Conservation (phyloP, 2,113 vertebrate species). For the Myocastor coypus region DNA sequence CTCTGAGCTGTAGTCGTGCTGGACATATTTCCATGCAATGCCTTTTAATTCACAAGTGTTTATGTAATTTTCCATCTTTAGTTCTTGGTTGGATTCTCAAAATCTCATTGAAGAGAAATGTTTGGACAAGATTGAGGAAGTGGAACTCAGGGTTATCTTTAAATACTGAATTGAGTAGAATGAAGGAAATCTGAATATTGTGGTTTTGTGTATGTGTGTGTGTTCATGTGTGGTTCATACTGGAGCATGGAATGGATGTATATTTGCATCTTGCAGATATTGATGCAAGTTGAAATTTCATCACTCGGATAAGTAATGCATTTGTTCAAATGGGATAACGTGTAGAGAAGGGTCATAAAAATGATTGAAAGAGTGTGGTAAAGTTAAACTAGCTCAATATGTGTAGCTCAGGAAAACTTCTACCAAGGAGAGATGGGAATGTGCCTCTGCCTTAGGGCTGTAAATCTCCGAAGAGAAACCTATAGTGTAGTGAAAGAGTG, state of each 20-base stretch:
- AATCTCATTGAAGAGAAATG: not conserved
- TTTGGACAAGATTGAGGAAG: not conserved
- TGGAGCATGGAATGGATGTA: not conserved
- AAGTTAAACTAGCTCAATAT: constrained; percentile 33
- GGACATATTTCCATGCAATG: not conserved
- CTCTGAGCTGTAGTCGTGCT: not conserved
- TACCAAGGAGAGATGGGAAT: not conserved
- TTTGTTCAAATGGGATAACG: constrained; percentile 20
- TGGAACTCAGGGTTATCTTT: constrained; percentile 7
- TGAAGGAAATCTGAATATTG: constrained; percentile 26
- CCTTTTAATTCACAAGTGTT: constrained; percentile 31
- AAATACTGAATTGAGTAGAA: constrained; percentile 29
- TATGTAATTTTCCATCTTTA: not conserved
- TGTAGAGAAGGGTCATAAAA: not conserved
- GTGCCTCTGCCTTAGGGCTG: constrained; percentile 17
- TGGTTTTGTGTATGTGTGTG: not conserved
- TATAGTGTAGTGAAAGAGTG: not conserved
- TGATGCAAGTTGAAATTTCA: constrained; percentile 17
- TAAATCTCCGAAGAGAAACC: constrained; percentile 38
- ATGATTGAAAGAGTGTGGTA: not conserved
- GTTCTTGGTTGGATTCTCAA: not conserved
- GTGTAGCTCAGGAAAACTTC: not conserved
- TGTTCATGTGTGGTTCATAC: not conserved
- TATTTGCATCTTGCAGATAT: constrained; percentile 16
- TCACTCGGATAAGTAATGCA: constrained; percentile 39